Evolutionary conservation across 2,888 invertebrate species (phyloP).

Genomic region (Odontocerum albicorne): DNA sequence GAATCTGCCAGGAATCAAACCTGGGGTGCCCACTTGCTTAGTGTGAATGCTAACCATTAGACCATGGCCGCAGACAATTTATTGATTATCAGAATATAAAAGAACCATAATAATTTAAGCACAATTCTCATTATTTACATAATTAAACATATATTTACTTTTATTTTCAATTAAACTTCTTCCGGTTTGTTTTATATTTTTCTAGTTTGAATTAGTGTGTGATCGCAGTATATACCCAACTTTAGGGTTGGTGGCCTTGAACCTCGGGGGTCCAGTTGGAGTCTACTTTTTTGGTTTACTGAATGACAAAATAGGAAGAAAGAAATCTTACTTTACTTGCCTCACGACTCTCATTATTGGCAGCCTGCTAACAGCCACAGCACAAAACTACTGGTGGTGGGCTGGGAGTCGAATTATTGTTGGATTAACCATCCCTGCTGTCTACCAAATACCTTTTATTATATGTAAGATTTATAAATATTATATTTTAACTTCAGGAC

Average conservation of each 20-base stretch:
- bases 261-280: conserved; percentile 86
- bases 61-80: no score
- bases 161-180: no score
- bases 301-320: conserved; percentile 85
- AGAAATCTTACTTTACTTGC: conserved; percentile 84
- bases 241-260: conserved; percentile 81
- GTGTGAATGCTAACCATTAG: no score
- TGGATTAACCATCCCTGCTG: conserved; percentile 89
- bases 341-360: conserved; percentile 79
- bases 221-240: conserved; percentile 85
- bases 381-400: conserved; percentile 83
- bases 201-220: conserved; percentile 91
- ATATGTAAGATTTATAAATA: conserved; percentile 90
- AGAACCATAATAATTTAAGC: no score
- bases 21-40: no score
- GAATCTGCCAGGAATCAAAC: no score
- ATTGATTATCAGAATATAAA: no score
- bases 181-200: no score
- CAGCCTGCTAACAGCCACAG: conserved; percentile 77
- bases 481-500: no score
- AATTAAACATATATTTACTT: no score
- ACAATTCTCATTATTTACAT: no score
- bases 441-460: conserved; percentile 93
- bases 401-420: conserved; percentile 77
- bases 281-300: conserved; percentile 85